A percentile compares a stretch with the other conserved stretches of the same genome.
Evolutionary conservation across 2,113 vertebrate species (phyloP).

Genomic region (Passer montanus): DNA sequence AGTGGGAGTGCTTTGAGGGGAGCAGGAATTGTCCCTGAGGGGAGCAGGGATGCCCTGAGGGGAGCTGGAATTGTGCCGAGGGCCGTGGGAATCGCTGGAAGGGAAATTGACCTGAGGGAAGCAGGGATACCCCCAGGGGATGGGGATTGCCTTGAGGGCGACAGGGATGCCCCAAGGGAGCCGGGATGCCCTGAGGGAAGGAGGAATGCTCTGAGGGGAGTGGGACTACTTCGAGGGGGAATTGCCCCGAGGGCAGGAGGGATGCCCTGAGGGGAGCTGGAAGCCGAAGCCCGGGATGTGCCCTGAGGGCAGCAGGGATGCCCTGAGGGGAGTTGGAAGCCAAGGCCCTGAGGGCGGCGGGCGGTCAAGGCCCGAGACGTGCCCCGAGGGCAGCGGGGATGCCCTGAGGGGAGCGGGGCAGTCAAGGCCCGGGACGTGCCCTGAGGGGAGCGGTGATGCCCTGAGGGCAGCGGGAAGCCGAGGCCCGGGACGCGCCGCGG

Average conservation of each 20-base stretch:
- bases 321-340: rapidly evolving
- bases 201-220: too few relatives aligned
- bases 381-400: background rate
- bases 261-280: background rate
- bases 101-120: background rate
- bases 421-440: background rate
- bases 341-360: rapidly evolving
- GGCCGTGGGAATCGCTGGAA: background rate
- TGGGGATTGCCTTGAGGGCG: background rate
- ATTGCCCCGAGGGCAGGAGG: background rate
- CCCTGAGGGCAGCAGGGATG: too few relatives aligned
- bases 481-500: background rate
- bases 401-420: rapidly evolving
- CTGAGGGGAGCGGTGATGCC: too few relatives aligned
- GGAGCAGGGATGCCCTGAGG: background rate
- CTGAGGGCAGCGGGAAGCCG: rapidly evolving
- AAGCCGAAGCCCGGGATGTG: rapidly evolving
- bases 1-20: background rate
- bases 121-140: background rate
- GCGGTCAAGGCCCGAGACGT: rapidly evolving
- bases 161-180: too few relatives aligned
- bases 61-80: background rate
- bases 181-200: background rate
- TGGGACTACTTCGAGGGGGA: too few relatives aligned
- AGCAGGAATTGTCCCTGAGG: background rate